Evolutionary conservation across 2,113 vertebrate genomes (phyloP).

Genomic region (Theristicus caerulescens): DNA sequence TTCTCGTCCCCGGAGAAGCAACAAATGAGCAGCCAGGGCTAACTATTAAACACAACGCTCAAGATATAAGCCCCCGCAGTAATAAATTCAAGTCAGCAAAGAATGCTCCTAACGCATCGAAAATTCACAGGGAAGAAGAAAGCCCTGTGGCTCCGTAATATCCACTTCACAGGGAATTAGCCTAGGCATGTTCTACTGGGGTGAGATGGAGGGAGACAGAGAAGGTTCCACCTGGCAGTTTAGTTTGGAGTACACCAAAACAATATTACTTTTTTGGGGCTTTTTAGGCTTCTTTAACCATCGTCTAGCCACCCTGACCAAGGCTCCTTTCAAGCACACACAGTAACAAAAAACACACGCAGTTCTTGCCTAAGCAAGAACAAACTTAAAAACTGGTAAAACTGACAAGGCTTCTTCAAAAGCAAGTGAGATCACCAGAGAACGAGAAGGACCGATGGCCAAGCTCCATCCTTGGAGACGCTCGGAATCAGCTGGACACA

Average conservation of each 20-base stretch:
- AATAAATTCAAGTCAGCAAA: background rate
- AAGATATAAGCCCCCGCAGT: background rate
- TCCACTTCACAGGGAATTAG: background rate
- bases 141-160: background rate
- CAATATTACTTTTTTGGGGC: rapidly evolving
- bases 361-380: background rate
- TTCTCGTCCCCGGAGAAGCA: background rate
- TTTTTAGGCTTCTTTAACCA: background rate
- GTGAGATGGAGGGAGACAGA: background rate
- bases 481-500: rapidly evolving
- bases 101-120: background rate
- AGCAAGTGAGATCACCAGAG: background rate
- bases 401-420: background rate
- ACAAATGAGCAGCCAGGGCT: background rate
- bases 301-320: background rate
- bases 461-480: background rate
- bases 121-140: background rate
- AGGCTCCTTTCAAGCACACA: rapidly evolving
- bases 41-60: background rate
- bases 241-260: background rate
- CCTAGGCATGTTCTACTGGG: background rate
- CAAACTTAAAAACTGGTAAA: no score
- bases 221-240: background rate
- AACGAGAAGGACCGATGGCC: rapidly evolving
- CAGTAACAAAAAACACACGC: rapidly evolving